These are phyloP conservation scores for Campopleginae sp. DNA, from an alignment of 2,888 invertebrate species.

Conservation along the genomic window DNA sequence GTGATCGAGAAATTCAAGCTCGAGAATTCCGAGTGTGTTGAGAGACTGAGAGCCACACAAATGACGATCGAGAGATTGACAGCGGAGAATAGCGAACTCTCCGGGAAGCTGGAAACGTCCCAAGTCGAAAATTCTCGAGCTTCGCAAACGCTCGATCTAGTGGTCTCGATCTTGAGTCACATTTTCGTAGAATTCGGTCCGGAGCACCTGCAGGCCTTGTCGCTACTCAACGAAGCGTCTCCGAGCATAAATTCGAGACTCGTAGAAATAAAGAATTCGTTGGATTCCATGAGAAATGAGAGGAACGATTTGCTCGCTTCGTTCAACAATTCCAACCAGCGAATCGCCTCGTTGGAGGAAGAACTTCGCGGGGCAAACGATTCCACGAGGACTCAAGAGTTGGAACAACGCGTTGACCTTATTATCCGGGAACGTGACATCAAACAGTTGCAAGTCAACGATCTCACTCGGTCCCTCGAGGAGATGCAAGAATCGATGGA, in stretches of 20 bases:
- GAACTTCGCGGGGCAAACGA: slow-evolving; percentile 70
- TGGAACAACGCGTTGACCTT: slow-evolving; percentile 70
- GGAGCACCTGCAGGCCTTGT: not conserved
- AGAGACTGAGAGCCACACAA: slow-evolving; percentile 48
- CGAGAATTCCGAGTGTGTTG: slow-evolving; percentile 37
- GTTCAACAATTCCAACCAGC: slow-evolving; percentile 69
- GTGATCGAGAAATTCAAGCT: slow-evolving; percentile 67
- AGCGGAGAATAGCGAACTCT: slow-evolving; percentile 18
- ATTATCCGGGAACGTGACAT: slow-evolving; percentile 73
- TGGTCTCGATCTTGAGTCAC: slow-evolving; percentile 18
- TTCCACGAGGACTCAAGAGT: slow-evolving; percentile 68
- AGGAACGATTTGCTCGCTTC: slow-evolving; percentile 68
- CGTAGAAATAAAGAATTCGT: slow-evolving; percentile 30
- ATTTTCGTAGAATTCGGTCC: not conserved
- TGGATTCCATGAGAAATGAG: slow-evolving; percentile 63
- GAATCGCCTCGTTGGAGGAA: slow-evolving; percentile 72
- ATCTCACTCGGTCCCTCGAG: slow-evolving; percentile 72
- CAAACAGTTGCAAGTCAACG: slow-evolving; percentile 76
- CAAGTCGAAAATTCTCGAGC: slow-evolving; percentile 14
- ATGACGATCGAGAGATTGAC: slow-evolving; percentile 31
- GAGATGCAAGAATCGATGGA: slow-evolving; percentile 68
- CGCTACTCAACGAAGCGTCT: not conserved
- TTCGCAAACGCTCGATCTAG: slow-evolving; percentile 1
- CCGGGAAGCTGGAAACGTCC: slow-evolving; percentile 5
- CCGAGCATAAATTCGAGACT: slow-evolving; percentile 12